These are phyloP conservation scores for Sorex fumeus DNA, from an alignment of 2,113 vertebrate species.

Conservation along the genomic window DNA sequence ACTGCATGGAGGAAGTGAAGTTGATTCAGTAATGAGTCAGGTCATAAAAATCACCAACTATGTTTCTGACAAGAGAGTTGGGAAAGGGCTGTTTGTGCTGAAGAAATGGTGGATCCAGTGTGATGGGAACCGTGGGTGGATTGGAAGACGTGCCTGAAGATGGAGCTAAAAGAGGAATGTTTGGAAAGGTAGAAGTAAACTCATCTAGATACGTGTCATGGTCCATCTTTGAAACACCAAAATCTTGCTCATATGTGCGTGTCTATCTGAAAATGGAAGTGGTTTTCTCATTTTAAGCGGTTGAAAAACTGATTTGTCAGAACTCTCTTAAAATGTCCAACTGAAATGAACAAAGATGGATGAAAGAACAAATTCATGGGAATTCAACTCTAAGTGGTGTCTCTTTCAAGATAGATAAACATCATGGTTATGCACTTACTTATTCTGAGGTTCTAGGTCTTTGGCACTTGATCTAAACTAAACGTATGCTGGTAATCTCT, in stretches of 20 bases:
- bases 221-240: background rate
- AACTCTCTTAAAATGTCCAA: background rate
- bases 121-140: background rate
- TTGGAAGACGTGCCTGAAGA: background rate
- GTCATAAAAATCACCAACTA: background rate
- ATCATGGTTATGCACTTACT: background rate
- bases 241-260: background rate
- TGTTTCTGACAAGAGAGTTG: background rate
- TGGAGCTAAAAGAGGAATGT: background rate
- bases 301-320: background rate
- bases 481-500: background rate
- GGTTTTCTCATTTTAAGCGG: background rate
- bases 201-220: background rate
- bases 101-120: background rate
- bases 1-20: background rate
- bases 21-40: background rate
- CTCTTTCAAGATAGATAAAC: background rate
- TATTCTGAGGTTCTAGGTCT: background rate
- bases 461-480: background rate
- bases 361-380: background rate
- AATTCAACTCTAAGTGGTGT: background rate
- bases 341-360: background rate
- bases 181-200: background rate
- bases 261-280: constrained; percentile 4
- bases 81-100: background rate